Conservation (phyloP, 2,113 vertebrate genomes). For the Vidua chalybeata region DNA sequence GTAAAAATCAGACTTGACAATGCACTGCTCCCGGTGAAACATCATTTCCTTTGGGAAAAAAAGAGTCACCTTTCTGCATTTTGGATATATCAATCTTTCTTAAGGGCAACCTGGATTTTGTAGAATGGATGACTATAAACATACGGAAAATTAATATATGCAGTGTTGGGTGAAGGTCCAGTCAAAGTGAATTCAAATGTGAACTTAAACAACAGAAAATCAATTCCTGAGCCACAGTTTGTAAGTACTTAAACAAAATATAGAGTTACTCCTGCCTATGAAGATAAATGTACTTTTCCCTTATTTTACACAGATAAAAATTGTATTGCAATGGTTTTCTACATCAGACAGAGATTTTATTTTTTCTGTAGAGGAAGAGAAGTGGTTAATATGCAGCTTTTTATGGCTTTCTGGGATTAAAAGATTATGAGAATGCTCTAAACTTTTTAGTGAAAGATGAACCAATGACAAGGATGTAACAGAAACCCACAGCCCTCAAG, state of each 20-base stretch:
- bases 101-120: not conserved
- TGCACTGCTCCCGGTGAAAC: not conserved
- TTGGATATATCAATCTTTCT: not conserved
- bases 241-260: not conserved
- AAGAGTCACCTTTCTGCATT: not conserved
- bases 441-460: slow-evolving; percentile 8
- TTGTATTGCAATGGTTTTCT: not conserved
- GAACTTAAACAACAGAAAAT: not conserved
- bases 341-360: not conserved
- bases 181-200: not conserved
- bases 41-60: not conserved
- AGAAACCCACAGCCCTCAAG: not conserved
- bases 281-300: not conserved
- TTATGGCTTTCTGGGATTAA: not conserved
- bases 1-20: not conserved
- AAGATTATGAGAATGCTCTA: not conserved
- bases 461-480: slow-evolving; percentile 18
- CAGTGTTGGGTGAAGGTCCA: not conserved
- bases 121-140: not conserved
- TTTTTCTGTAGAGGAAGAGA: not conserved
- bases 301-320: not conserved
- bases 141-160: not conserved
- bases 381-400: not conserved
- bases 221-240: not conserved
- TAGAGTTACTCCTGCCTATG: not conserved